Evolutionary conservation across 2,797 vertebrate species (phyloP), one percentile per base, ranked within the genome.

Genomic region (Xenopus petersii): DNA sequence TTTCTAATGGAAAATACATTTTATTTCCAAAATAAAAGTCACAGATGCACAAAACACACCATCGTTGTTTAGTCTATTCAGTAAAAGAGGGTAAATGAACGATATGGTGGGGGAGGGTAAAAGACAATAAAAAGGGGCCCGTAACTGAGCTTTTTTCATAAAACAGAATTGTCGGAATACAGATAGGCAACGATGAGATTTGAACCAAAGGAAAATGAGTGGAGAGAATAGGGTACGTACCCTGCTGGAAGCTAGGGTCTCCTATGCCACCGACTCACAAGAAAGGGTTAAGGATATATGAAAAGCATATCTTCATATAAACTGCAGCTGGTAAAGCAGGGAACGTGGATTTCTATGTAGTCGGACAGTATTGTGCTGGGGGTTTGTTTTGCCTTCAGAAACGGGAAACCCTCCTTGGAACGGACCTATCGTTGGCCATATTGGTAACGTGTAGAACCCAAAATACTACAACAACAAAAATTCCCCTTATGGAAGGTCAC

Each of bases 11-110:
- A 74, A 79, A 79, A 79, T 79, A 79, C 76, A 73, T 64, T 79
- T 79, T 79, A 79, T 79, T 79, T 46, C 70, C 70, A 79, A 78
- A 79, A 70, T 74, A 74, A 77, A 73, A 73, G 76, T 67, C 76
- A 79, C 76, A 74, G 66, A 70, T 74, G 70, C 76, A 79, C 71
- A 79, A 74, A 73, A 79, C 70, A 73, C 75, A 68, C 26, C 8
- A 55, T 24, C 33, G 60, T 54, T 56, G 55, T 77, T 56, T 59
- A 59, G 64, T 56, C 30, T 78, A 71, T 58, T 17, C 49, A 73
- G 67, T 69, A 78, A 51, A 72, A 58, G 36, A 78, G 16, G 30
- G 51, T 56, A 64, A 78, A 55, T 70, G 30, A 36, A 26, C 24
- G 21, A 26, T 36, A 36, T 7, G 54, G 54, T 2, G 54, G 54